Evolutionary conservation across 2,113 vertebrate species (phyloP).

Genomic region (Nothocercus julius): DNA sequence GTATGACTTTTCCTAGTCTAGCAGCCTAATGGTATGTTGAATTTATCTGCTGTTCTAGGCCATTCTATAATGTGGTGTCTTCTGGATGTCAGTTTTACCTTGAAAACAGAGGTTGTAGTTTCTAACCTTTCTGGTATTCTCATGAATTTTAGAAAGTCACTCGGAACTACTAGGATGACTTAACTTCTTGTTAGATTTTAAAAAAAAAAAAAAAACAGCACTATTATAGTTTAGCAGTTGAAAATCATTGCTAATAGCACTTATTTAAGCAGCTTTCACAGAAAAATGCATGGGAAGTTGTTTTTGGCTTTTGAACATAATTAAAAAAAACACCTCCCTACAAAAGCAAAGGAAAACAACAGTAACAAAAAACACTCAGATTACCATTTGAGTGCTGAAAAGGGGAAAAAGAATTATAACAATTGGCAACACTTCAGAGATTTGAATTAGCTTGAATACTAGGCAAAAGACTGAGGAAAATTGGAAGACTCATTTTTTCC

Average conservation of each 20-base stretch:
- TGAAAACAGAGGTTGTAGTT: neutral
- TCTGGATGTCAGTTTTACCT: neutral
- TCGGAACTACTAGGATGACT: neutral
- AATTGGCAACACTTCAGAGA: neutral
- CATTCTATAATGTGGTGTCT: neutral
- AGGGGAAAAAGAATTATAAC: neutral
- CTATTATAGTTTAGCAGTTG: neutral
- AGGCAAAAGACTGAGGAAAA: neutral
- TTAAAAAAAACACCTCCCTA: neutral
- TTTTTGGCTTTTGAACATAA: neutral
- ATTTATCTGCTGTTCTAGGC: neutral
- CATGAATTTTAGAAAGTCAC: neutral
- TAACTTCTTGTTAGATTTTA: neutral
- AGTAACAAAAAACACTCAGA: neutral
- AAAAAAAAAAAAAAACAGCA: neutral
- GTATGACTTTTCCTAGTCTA: neutral
- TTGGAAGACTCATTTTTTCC: neutral
- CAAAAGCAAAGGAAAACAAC: neutral
- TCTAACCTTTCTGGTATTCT: neutral
- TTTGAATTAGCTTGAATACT: neutral
- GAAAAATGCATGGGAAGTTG: neutral
- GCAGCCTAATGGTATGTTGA: neutral
- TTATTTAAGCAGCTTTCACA: neutral
- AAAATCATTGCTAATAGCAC: neutral
- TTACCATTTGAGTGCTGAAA: neutral